Conservation (phyloP, 2,113 vertebrate genomes). For the Puffinus mauretanicus region DNA sequence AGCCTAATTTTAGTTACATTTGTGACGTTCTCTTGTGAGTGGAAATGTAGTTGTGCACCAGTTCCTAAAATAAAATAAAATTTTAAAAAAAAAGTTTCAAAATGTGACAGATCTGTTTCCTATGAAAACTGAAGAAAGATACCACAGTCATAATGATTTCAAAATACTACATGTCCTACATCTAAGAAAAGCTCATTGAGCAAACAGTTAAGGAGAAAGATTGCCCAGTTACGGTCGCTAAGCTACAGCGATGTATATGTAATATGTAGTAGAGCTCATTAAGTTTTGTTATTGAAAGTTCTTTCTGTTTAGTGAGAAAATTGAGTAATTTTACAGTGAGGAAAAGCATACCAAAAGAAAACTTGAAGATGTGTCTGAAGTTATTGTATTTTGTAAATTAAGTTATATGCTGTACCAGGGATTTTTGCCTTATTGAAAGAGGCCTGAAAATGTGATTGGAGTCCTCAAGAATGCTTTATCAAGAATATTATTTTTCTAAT, state of each 20-base stretch:
- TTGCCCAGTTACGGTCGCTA: constrained; percentile 43
- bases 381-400: constrained; percentile 83
- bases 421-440: constrained; percentile 81
- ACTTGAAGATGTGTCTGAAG: constrained; percentile 79
- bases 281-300: constrained; percentile 68
- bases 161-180: constrained; percentile 61
- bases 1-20: constrained; percentile 73
- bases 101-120: constrained; percentile 77
- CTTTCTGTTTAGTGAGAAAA: constrained; percentile 71
- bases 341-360: constrained; percentile 79
- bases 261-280: constrained; percentile 71
- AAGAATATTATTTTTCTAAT: constrained; percentile 86
- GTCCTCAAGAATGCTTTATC: constrained; percentile 81
- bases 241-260: constrained; percentile 65
- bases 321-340: constrained; percentile 69
- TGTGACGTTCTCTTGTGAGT: constrained; percentile 77
- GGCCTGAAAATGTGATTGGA: constrained; percentile 78
- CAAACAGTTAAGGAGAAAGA: constrained; percentile 56
- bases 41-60: constrained; percentile 78
- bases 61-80: constrained; percentile 64
- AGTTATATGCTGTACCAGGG: constrained; percentile 81
- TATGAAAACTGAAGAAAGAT: constrained; percentile 74
- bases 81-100: constrained; percentile 31
- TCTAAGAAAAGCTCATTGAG: constrained; percentile 71
- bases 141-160: constrained; percentile 66